These are phyloP conservation scores for Andrena haemorrhoa DNA, from an alignment of 2,888 invertebrate species.

Conservation along the genomic window DNA sequence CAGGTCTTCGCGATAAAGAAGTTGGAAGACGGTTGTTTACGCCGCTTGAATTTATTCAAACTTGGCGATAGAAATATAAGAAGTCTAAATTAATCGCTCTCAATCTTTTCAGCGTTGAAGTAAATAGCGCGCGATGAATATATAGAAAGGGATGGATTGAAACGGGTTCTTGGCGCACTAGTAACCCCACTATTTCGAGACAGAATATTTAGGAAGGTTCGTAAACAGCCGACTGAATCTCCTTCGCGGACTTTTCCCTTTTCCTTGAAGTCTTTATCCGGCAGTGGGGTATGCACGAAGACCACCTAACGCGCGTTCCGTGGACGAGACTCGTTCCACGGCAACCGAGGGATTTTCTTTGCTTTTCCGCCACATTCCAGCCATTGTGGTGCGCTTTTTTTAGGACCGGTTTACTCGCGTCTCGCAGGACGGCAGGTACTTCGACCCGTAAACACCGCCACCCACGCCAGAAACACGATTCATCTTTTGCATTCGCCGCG, in stretches of 20 bases:
- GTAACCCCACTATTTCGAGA: neutral
- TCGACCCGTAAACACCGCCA: constrained; percentile 27
- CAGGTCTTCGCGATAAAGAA: neutral
- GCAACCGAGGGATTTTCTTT: constrained; percentile 3
- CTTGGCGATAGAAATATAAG: neutral
- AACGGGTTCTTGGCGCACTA: neutral
- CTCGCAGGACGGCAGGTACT: constrained; percentile 43
- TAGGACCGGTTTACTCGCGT: constrained; percentile 53
- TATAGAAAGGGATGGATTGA: neutral
- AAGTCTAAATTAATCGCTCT: neutral
- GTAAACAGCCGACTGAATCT: neutral
- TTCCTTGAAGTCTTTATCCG: neutral
- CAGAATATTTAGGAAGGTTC: neutral
- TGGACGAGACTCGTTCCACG: neutral
- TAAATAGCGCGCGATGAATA: neutral
- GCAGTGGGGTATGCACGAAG: neutral
- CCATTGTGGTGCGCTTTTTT: constrained; percentile 36
- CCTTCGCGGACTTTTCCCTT: neutral
- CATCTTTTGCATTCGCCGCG: constrained; percentile 7
- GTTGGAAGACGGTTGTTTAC: constrained; percentile 11
- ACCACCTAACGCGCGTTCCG: constrained; percentile 1
- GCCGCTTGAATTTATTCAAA: constrained; percentile 17
- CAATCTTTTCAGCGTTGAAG: neutral
- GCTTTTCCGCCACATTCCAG: constrained; percentile 47
- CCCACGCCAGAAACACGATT: constrained; percentile 34